Conservation (phyloP, 2,797 vertebrate genomes). For the Silurus lanzhouensis region DNA sequence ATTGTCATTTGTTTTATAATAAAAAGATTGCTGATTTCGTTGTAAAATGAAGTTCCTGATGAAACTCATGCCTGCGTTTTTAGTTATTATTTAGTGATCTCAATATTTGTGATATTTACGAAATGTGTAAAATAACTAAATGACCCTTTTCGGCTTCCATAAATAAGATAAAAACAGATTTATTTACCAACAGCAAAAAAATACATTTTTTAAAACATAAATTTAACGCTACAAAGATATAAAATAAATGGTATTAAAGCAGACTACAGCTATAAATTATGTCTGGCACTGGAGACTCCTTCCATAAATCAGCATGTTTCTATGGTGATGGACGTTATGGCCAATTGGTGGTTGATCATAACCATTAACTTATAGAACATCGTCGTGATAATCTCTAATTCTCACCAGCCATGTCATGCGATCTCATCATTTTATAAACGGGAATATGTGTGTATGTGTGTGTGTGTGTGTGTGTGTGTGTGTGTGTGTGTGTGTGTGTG, state of each 20-base stretch:
- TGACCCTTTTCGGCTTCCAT: not conserved
- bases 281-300: constrained; percentile 17
- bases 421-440: not conserved
- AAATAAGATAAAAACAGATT: no score
- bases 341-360: not conserved
- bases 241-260: not conserved
- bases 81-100: not conserved
- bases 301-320: not conserved
- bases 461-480: not conserved
- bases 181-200: no score
- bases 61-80: not conserved
- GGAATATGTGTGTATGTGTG: not conserved
- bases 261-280: not conserved
- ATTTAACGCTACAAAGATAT: no score
- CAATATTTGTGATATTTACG: not conserved
- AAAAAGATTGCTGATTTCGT: not conserved
- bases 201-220: no score
- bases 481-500: not conserved
- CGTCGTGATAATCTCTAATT: not conserved
- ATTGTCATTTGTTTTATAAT: not conserved
- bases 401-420: not conserved
- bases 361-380: not conserved
- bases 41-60: not conserved
- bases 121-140: not conserved
- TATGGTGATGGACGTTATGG: not conserved